Evolutionary conservation across 1,140 invertebrate species (phyloP), one percentile per base, ranked within the genome.

Genomic region (Drosophila truncata): DNA sequence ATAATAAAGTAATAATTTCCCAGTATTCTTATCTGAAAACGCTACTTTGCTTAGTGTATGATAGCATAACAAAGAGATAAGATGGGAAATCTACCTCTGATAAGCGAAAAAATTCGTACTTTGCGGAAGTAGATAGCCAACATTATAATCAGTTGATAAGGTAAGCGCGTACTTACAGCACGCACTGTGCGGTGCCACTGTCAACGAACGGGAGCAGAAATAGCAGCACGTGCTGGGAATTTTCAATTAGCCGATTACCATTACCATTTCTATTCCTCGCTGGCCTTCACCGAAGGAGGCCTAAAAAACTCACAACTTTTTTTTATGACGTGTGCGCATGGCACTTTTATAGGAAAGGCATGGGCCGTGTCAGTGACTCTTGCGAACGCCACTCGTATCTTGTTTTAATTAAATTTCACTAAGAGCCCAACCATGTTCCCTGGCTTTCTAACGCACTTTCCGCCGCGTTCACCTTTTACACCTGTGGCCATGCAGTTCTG

Each of bases 181-280:
- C n/a, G 18, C 84, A 88, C 50, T 88, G 80, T 88, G 25, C 16
- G 4, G 25, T 49, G 25, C 9, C 25, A 39, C 49, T 63, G 37
- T 41, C 81, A 58, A 63, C 49, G 72, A 80, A 70, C 66, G 66
- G 60, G 66, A 77, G 71, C 82, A 80, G 57, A 70, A 73, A 80
- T 23, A 54, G 54, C 42, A 61, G 73, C 84, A 81, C 84, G 85
- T 88, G 84, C 60, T 78, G 78, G 14, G 78, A 76, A 90, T 90
- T 81, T 75, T 78, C 62, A 88, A 88, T 84, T 84, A 78, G 16
- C 50, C 69, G 59, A 88, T 88, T 90, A 67, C 73, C 78, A 88
- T 90, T 80, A 69, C 69, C 52, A 88, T 88, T 90, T 65, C 73
- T 75, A 88, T 90, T 80, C 69, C 66, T 46, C 14, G 58, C 46